phyloP scores from a whole-genome alignment of 92 coral and sea anemone species.

The Meandrina meandrites region DNA sequence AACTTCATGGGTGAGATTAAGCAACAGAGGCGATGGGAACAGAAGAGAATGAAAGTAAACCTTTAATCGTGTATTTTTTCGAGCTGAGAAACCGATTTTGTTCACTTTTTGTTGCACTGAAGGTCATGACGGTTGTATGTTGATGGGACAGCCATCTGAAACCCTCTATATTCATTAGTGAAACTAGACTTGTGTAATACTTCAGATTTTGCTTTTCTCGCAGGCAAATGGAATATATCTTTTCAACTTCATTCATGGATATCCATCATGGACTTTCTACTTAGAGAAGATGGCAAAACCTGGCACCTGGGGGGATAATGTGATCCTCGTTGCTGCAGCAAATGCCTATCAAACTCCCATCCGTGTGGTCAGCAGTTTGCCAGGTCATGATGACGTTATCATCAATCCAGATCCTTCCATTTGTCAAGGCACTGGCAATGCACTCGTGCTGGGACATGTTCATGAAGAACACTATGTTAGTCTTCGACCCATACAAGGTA shows the following conservation, averaged over 20 bases:
- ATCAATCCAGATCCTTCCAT: neutral
- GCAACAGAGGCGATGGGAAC: too few relatives aligned
- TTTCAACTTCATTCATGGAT: neutral
- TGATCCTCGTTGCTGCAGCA: constrained; percentile 34
- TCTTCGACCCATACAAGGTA: constrained; percentile 19
- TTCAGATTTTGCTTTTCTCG: neutral
- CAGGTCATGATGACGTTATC: neutral
- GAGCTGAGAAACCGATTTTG: too few relatives aligned
- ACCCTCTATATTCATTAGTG: too few relatives aligned
- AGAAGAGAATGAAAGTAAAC: too few relatives aligned
- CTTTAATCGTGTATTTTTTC: too few relatives aligned
- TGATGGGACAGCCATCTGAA: too few relatives aligned
- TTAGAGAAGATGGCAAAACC: constrained; percentile 5
- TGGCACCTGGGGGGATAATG: constrained; percentile 42
- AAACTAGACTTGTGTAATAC: too few relatives aligned
- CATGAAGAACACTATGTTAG: constrained; percentile 44
- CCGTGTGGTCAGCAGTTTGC: constrained; percentile 25
- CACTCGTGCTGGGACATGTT: constrained; percentile 39
- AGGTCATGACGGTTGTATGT: too few relatives aligned
- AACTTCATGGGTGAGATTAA: too few relatives aligned
- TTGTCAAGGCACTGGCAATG: neutral
- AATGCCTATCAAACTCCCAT: neutral
- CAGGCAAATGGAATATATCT: constrained; percentile 28
- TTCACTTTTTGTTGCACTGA: too few relatives aligned
- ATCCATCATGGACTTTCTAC: constrained; percentile 24